Base-by-base conservation (phyloP, 2,113 vertebrate genomes). In the Megalops atlanticus region DNA sequence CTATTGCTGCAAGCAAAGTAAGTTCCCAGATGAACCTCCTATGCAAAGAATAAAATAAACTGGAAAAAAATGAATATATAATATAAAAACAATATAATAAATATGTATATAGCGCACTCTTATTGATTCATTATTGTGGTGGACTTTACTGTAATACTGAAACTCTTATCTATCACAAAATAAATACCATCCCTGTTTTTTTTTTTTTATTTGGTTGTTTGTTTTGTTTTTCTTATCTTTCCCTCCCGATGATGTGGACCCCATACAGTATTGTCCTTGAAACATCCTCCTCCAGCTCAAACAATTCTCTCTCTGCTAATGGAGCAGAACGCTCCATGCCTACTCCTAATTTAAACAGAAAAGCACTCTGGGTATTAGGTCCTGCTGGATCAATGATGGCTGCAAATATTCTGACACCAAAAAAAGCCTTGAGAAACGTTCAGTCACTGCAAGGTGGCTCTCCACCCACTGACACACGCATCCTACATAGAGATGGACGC, bases 341-440 rank as follows among this genome's bases (percentile, higher is more conserved):
- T 80, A 89, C 87, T 92, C 82, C 84, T 87, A 90, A 91, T 91
- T 94, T 92, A 93, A 92, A 94, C 77, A 90, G 84, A 87, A 93
- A 93, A 70, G 84, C 83, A 87, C 85, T 86, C 86, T 81, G 84
- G 87, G 84, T 88, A 85, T 89, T 91, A 87, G 82, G 91, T 90
- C 87, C 90, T 86, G 41, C 45, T 87, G 84, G 87, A 94, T 94
- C 91, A 92, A 92, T 90, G 88, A 88, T 85, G 75, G 72, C 74
- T 79, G 91, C 78, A 77, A 91, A 89, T 83, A 92, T 91, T 90
- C 80, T n/a, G 47, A 54, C 84, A 81, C 33, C 73, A 74, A 77
- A 84, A 85, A n/a, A n/a, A n/a, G 87, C 75, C 87, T 77, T 88
- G 85, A 83, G 79, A 89, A 90, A 64, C 52, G 24, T 68, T 18